Base-by-base conservation (phyloP, 2,113 vertebrate species). In the Peromyscus polionotus region DNA sequence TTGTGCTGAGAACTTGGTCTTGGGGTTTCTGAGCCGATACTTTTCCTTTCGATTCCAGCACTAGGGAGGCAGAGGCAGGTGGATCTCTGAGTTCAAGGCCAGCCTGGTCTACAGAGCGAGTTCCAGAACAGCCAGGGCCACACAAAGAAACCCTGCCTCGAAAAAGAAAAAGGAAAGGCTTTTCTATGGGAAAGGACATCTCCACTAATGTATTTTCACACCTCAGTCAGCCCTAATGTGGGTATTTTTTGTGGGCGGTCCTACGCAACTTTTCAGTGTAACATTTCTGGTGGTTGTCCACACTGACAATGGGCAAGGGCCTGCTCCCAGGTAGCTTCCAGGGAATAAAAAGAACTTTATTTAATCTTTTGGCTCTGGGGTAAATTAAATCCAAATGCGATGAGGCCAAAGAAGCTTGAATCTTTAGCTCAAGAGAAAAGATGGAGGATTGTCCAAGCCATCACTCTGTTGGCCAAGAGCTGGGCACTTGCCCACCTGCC, bases 371-470 rank as follows among this genome's bases (percentile, higher is more conserved):
- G 67, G 54, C 54, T 57, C 39, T 91, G 31, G 48, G 67, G 70
- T 87, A 24, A 67, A 45, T 90, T 48, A 85, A 28, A 68, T 42
- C n/a, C 89, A 95, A 67, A 68, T 73, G 51, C 57, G 39, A 73
- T 39, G 61, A 93, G 39, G 81, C 67, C 48, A 51, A 84, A 79
- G 84, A 48, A 92, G 79, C 67, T 28, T 81, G 81, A 95, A 28
- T 65, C 67, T 88, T 84, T 83, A 48, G 83, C 73, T 93, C 42
- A 89, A 61, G 36, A 90, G 89, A 77, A 67, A 96, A 93, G 28
- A 88, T 3, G n/a, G 48, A 96, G 48, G 33, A 13, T 68, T 68
- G 95, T 68, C 54, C n/a, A 72, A 91, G 20, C 73, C 42, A 51
- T 81, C n/a, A 33, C 36, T 67, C n/a, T 65, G 67, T 70, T 65